Base-by-base conservation (phyloP, 2,888 invertebrate genomes). In the Dendrolimus pini region DNA sequence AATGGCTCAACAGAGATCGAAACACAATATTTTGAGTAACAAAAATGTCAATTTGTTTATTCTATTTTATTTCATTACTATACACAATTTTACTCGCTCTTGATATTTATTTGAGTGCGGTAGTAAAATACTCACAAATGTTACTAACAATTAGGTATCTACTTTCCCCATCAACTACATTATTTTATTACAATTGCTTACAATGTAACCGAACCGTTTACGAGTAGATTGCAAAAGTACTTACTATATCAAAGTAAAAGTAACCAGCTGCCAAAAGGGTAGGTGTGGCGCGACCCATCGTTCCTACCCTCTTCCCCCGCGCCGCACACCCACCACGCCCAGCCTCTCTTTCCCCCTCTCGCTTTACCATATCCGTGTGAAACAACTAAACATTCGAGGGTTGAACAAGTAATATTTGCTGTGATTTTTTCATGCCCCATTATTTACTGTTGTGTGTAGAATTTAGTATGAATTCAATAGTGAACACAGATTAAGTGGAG, bases 361-460 rank as follows among this genome's bases (percentile, higher is more conserved):
- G 67, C 71, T 71, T 77, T 79, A 80, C 55, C 78, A 78, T 72
- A 75, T 71, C 79, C 88, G 88, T 89, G 89, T 85, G 89, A 88
- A 88, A 80, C 78, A 74, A 72, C 68, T 74, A 71, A 69, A 64
- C 60, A 62, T 68, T 70, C 71, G 76, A 83, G 80, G 88, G 88
- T 86, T 77, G 78, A 76, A 73, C 68, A 72, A 69, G 78, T 75
- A 71, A 74, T 78, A 80, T 83, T 80, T 80, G 79, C 78, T 70
- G 76, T 75, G 82, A 81, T 84, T 86, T 84, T 83, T 85, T 81
- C 75, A 73, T 77, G 72, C 79, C 70, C 73, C 75, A 77, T 81
- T 82, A 80, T 86, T 80, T 76, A 74, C 78, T 71, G 67, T 63
- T 67, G 71, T 71, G 67, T 69, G 62, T 66, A 71, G 70, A 69